A percentile compares a stretch with the other conserved stretches of the same genome.
phyloP scores from a whole-genome alignment of 2,888 invertebrate species.

The Brenthis hecate region DNA sequence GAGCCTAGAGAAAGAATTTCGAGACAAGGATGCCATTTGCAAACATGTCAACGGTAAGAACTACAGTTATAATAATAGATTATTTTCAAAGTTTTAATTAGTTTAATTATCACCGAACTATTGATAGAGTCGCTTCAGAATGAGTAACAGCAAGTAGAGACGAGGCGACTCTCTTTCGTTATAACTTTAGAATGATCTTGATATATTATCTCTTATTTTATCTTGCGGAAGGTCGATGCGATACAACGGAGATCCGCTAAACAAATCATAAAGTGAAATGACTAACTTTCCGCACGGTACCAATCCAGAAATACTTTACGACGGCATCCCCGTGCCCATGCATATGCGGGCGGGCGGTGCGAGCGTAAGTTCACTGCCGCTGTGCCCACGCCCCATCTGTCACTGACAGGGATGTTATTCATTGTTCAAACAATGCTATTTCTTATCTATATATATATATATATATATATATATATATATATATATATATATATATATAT shows the following conservation, averaged over 20 bases:
- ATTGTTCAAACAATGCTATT: slow-evolving; percentile 15
- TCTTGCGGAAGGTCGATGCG: slow-evolving; percentile 64
- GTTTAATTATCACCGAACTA: neutral
- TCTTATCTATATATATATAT: neutral
- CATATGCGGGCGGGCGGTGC: slow-evolving; percentile 23
- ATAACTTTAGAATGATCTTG: neutral
- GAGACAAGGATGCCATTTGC: slow-evolving; percentile 65
- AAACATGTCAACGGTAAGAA: slow-evolving; percentile 75
- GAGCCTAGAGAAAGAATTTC: slow-evolving; percentile 69
- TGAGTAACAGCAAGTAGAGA: too few species aligned
- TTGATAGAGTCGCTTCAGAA: neutral
- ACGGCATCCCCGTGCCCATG: slow-evolving; percentile 58
- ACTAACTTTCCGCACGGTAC: slow-evolving; percentile 81
- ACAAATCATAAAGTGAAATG: slow-evolving; percentile 48
- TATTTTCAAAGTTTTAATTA: neutral
- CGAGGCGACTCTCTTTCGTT: neutral
- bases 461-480: too few species aligned
- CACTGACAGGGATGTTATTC: slow-evolving; percentile 27
- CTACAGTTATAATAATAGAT: neutral
- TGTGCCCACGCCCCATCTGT: slow-evolving; percentile 32
- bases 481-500: too few species aligned
- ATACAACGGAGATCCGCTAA: slow-evolving; percentile 54
- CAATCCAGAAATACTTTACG: slow-evolving; percentile 75
- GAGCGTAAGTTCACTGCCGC: slow-evolving; percentile 39
- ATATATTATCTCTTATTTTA: slow-evolving; percentile 45